Percentiles rank a stretch among this genome's conserved stretches.
phyloP scores from a whole-genome alignment of 2,888 invertebrate genomes.

The Reticulitermes lucifugus region DNA sequence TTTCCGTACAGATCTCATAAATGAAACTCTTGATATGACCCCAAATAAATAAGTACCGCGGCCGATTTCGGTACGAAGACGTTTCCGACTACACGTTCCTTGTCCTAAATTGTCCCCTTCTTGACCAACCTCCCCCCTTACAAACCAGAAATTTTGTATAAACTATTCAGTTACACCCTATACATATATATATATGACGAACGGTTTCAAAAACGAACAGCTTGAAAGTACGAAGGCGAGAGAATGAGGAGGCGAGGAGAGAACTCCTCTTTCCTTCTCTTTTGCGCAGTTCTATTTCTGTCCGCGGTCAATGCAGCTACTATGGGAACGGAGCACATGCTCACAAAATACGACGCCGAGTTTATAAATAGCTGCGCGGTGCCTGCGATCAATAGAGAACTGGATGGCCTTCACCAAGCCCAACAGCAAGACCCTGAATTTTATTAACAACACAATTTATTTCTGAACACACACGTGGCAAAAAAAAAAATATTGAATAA shows the following conservation, averaged over 20 bases:
- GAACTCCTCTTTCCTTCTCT: conserved; percentile 39
- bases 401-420: conserved; percentile 54
- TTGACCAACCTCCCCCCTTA: no score
- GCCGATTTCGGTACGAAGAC: no score
- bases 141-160: no score
- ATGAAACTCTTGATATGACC: no score
- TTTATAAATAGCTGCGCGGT: conserved; percentile 31
- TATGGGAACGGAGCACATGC: conserved; percentile 31
- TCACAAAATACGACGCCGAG: conserved; percentile 36
- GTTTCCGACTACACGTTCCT: no score
- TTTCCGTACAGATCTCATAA: no score
- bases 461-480: background rate
- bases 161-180: no score
- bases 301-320: conserved; percentile 41
- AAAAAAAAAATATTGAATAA: background rate
- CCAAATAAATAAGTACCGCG: no score
- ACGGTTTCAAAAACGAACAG: conserved; percentile 7
- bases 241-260: conserved; percentile 48
- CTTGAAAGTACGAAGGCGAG: conserved; percentile 27
- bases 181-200: background rate
- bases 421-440: conserved; percentile 1
- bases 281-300: conserved; percentile 17
- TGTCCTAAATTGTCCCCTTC: no score
- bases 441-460: conserved; percentile 23
- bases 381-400: conserved; percentile 39